A percentile compares a stretch with the other conserved stretches of the same genome.
Evolutionary conservation across 2,888 invertebrate species (phyloP).

Genomic region (Dryobota labecula): DNA sequence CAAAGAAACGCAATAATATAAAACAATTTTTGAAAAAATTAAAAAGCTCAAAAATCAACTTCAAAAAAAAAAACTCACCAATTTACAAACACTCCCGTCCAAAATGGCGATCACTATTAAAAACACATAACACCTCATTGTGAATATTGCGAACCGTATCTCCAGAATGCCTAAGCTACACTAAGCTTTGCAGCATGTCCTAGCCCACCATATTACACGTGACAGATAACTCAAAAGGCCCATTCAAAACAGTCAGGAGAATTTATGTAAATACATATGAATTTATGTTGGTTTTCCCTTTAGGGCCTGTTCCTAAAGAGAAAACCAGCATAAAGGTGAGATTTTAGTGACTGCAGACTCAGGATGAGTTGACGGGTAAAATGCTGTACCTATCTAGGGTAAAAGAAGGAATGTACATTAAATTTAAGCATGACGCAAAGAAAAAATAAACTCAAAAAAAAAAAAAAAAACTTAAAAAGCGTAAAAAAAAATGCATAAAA

Average conservation of each 20-base stretch:
- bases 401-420: background rate
- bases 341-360: background rate
- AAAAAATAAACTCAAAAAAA: background rate
- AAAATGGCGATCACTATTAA: slow-evolving; percentile 53
- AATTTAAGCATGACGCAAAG: background rate
- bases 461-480: no score
- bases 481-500: background rate
- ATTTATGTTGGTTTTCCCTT: background rate
- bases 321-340: background rate
- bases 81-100: slow-evolving; percentile 41
- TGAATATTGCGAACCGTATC: slow-evolving; percentile 42
- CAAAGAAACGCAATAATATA: background rate
- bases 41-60: background rate
- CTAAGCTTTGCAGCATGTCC: slow-evolving; percentile 59
- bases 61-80: slow-evolving; percentile 29
- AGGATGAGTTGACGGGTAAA: background rate
- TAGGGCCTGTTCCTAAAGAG: background rate
- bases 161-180: slow-evolving; percentile 54
- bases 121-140: slow-evolving; percentile 58
- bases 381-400: background rate
- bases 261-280: background rate
- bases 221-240: slow-evolving; percentile 42
- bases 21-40: background rate
- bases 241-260: background rate
- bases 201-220: slow-evolving; percentile 8